Conservation (phyloP, 2,888 invertebrate genomes). For the Phaonia tiefii region DNA sequence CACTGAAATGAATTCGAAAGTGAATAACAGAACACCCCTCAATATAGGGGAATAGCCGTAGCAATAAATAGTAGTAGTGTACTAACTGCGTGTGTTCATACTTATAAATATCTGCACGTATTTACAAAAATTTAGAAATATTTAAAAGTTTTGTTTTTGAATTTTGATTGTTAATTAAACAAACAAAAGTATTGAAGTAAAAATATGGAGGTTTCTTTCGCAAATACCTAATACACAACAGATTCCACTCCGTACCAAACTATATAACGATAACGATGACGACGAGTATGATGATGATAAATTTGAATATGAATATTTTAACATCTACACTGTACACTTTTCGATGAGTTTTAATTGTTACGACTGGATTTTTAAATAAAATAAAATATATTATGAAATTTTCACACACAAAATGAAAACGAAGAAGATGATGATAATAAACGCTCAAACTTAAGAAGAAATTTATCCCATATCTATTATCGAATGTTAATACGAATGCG, state of each 20-base stretch:
- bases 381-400: conserved; percentile 28
- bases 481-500: conserved; percentile 53
- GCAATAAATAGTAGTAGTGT: too few species aligned
- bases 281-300: background rate
- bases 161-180: too few species aligned
- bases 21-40: too few species aligned
- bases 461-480: conserved; percentile 42
- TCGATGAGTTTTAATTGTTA: conserved; percentile 36
- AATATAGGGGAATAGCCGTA: too few species aligned
- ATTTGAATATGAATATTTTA: background rate
- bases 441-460: conserved; percentile 2
- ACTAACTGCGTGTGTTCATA: too few species aligned
- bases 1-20: too few species aligned
- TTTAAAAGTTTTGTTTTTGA: too few species aligned
- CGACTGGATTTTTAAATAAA: conserved; percentile 42
- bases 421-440: background rate
- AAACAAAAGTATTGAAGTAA: too few species aligned
- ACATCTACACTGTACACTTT: conserved; percentile 26
- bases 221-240: background rate
- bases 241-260: conserved; percentile 22
- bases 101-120: too few species aligned
- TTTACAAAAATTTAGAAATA: too few species aligned
- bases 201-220: too few species aligned
- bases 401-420: conserved; percentile 38
- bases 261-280: background rate